These are phyloP conservation scores for Tyto alba DNA, from an alignment of 2,113 vertebrate species.

Conservation along the genomic window DNA sequence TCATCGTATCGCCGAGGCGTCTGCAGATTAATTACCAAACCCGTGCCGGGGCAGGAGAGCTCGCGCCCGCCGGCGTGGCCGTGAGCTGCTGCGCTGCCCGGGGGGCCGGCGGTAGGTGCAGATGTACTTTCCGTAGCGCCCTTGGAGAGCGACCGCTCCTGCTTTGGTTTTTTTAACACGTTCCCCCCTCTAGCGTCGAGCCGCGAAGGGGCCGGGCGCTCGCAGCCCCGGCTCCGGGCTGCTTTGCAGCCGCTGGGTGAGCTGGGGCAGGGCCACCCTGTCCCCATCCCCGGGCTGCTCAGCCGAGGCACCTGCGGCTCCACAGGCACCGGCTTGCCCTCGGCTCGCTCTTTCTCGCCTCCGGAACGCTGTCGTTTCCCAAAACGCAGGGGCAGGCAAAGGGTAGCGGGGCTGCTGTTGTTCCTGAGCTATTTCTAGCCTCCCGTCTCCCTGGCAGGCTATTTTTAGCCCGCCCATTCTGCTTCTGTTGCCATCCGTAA, in stretches of 20 bases:
- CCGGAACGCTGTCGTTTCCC: not conserved
- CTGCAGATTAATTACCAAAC: not conserved
- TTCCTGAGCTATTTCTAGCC: slow-evolving; percentile 51
- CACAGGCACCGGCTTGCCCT: fast-evolving
- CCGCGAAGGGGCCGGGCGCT: fast-evolving
- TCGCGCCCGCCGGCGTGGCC: not conserved
- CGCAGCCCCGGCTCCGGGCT: fast-evolving
- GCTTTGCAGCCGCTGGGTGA: fast-evolving
- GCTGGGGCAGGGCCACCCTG: not conserved
- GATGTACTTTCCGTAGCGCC: not conserved
- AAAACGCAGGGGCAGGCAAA: not conserved
- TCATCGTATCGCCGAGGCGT: not conserved
- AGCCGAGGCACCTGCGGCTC: fast-evolving
- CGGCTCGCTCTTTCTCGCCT: fast-evolving
- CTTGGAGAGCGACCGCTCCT: no score
- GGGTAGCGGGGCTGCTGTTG: slow-evolving; percentile 29
- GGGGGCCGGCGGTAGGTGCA: not conserved
- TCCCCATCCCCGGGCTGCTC: not conserved
- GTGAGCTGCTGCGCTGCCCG: not conserved
- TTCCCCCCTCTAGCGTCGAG: not conserved
- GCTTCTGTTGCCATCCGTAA: slow-evolving; percentile 76
- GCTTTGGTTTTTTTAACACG: fast-evolving
- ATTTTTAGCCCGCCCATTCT: slow-evolving; percentile 75
- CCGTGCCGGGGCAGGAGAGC: not conserved
- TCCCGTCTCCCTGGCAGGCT: slow-evolving; percentile 53